phyloP scores from a whole-genome alignment of 1,140 invertebrate genomes.

The Solenopsis invicta region DNA sequence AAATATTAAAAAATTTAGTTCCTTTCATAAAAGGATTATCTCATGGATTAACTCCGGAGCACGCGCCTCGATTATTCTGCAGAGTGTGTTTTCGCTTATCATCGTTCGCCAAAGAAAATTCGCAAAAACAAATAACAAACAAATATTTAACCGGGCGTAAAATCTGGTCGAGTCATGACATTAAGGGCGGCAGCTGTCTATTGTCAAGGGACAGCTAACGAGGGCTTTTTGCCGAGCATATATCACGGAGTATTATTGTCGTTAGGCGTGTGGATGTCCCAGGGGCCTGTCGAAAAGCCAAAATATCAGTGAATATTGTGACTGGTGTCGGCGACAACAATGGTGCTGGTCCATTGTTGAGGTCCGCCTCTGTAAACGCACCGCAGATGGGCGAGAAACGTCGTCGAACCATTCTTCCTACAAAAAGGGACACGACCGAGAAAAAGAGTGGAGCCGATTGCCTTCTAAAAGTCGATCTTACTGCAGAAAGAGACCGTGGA shows the following conservation, averaged over 20 bases:
- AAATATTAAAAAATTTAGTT: neutral
- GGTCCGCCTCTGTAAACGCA: conserved; percentile 72
- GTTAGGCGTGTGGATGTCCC: conserved; percentile 49
- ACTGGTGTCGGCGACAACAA: conserved; percentile 75
- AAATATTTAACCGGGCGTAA: conserved; percentile 54
- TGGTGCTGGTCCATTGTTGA: conserved; percentile 71
- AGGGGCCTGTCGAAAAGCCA: conserved; percentile 70
- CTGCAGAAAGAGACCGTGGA: conserved; percentile 12
- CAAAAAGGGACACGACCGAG: conserved; percentile 65
- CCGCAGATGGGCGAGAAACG: conserved; percentile 76
- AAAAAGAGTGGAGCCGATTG: conserved; percentile 47
- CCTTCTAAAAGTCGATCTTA: conserved; percentile 67
- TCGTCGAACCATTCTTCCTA: conserved; percentile 71
- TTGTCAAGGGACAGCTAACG: conserved; percentile 20
- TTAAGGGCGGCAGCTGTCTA: conserved; percentile 61
- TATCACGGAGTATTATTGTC: conserved; percentile 69
- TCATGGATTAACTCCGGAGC: neutral
- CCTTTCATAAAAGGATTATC: neutral
- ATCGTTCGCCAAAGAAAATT: neutral
- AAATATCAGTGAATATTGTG: conserved; percentile 79
- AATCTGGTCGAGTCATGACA: conserved; percentile 48
- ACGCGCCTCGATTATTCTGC: neutral
- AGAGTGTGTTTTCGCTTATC: neutral
- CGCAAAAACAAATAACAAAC: conserved; percentile 39
- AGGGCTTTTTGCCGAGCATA: conserved; percentile 67